Evolutionary conservation across 2,113 vertebrate species (phyloP).

Genomic region (Aleadryas rufinucha): DNA sequence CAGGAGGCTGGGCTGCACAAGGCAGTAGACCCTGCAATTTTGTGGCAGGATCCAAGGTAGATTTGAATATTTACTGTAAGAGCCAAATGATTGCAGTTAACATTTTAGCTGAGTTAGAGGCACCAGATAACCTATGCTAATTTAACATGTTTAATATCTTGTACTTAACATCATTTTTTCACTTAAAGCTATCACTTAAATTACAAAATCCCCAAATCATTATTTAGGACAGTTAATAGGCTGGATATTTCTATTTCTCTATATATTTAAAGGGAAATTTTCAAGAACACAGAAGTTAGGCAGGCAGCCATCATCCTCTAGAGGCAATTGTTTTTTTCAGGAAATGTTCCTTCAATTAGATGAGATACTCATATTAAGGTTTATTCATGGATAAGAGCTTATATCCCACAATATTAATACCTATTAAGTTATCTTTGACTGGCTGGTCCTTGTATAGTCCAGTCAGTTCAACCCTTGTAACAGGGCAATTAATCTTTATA

Average conservation of each 20-base stretch:
- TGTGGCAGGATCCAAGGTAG: neutral
- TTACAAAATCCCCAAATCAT: neutral
- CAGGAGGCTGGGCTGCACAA: neutral
- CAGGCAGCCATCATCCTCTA: neutral
- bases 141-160: neutral
- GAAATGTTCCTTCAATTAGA: neutral
- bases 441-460: neutral
- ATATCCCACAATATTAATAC: neutral
- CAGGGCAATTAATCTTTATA: neutral
- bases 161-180: neutral
- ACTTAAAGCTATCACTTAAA: neutral
- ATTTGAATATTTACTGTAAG: neutral
- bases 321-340: neutral
- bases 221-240: neutral
- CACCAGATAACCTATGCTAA: neutral
- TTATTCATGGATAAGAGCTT: neutral
- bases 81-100: neutral
- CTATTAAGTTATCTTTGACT: neutral
- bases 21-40: neutral
- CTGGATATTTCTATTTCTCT: neutral
- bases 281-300: neutral
- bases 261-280: neutral
- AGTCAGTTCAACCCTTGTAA: neutral
- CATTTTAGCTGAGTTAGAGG: neutral
- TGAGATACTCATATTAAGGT: neutral